Evolutionary conservation across 2,797 vertebrate species (phyloP).

Genomic region (Calcarius lapponicus): DNA sequence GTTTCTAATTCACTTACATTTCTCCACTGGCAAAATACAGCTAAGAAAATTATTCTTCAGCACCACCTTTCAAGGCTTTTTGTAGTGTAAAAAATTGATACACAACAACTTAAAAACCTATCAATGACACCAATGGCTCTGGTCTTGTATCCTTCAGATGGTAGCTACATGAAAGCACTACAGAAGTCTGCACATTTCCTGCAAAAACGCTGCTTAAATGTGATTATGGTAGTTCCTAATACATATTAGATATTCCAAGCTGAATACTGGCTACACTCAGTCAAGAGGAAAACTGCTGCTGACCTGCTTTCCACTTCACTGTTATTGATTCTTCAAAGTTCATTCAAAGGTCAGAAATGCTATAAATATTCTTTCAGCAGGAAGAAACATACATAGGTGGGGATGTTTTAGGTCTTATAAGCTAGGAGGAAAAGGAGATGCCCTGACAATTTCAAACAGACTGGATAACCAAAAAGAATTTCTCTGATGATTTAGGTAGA

Average conservation of each 20-base stretch:
- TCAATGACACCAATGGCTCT: not conserved
- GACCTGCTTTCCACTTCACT: constrained; percentile 16
- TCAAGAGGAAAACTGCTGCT: not conserved
- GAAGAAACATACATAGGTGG: not conserved
- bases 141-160: not conserved
- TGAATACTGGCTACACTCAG: not conserved
- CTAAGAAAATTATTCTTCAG: not conserved
- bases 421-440: not conserved
- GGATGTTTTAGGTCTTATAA: not conserved
- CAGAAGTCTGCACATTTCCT: not conserved
- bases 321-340: constrained; percentile 44
- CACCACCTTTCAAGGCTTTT: not conserved
- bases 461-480: constrained; percentile 9
- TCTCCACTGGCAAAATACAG: not conserved
- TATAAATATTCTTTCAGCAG: constrained; percentile 68
- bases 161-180: not conserved
- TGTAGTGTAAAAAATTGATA: not conserved
- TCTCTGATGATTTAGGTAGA: constrained; percentile 14
- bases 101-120: not conserved
- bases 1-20: not conserved
- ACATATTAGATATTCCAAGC: not conserved
- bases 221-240: not conserved
- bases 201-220: not conserved
- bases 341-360: constrained; percentile 70
- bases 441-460: constrained; percentile 36